phyloP scores from a whole-genome alignment of 2,797 vertebrate genomes.

The Telmatherina bonti region DNA sequence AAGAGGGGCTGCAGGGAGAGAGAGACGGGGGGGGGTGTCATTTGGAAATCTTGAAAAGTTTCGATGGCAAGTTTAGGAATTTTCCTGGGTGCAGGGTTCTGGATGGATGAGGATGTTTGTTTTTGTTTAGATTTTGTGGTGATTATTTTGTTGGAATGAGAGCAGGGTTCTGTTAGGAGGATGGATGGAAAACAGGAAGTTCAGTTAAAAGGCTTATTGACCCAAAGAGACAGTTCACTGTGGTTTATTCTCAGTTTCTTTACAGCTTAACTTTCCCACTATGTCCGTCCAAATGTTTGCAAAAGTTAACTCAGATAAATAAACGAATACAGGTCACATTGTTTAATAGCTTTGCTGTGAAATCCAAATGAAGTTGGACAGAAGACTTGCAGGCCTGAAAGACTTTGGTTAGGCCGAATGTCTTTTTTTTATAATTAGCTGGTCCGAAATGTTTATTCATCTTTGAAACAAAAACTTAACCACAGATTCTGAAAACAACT shows the following conservation, averaged over 20 bases:
- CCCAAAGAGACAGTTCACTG: neutral
- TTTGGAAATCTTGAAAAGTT: slow-evolving; percentile 21
- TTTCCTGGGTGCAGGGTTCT: neutral
- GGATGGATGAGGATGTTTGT: slow-evolving; percentile 2
- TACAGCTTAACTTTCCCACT: neutral
- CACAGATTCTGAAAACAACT: neutral
- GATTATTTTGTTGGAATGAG: slow-evolving; percentile 1
- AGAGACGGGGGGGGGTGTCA: neutral
- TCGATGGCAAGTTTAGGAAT: slow-evolving; percentile 8
- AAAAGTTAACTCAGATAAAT: neutral
- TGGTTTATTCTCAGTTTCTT: slow-evolving; percentile 8
- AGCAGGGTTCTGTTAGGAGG: neutral
- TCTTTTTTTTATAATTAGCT: neutral
- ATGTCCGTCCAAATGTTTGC: neutral
- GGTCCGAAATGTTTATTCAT: neutral
- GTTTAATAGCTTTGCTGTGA: no score
- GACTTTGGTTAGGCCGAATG: neutral
- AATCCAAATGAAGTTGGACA: neutral
- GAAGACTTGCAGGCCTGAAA: slow-evolving; percentile 2
- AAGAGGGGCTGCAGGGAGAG: neutral
- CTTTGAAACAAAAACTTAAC: neutral
- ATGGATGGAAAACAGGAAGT: slow-evolving; percentile 17
- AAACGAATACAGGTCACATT: neutral
- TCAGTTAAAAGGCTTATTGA: slow-evolving; percentile 15
- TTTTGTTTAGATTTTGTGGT: slow-evolving; percentile 1